phyloP scores from a whole-genome alignment of 2,888 invertebrate genomes.

The Tridacna gigas region DNA sequence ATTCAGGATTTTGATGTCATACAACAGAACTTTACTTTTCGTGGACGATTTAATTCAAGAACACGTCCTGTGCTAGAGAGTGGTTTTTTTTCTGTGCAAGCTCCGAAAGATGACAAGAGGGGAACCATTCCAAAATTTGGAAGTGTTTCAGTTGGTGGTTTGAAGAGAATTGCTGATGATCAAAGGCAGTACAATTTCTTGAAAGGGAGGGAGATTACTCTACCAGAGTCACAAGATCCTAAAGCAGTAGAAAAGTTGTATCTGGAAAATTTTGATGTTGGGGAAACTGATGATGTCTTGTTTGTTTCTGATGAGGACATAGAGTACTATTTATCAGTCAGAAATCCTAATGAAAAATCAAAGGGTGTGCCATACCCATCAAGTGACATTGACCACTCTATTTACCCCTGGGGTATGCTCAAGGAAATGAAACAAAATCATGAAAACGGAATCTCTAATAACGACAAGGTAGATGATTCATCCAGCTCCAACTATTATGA shows the following conservation, averaged over 20 bases:
- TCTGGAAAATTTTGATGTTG: slow-evolving; percentile 52
- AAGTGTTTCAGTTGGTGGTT: slow-evolving; percentile 35
- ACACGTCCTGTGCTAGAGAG: slow-evolving; percentile 63
- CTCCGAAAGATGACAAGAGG: slow-evolving; percentile 37
- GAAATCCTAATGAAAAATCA: slow-evolving; percentile 16
- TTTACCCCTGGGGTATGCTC: slow-evolving; percentile 47
- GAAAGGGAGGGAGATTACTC: slow-evolving; percentile 69
- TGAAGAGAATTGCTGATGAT: slow-evolving; percentile 37
- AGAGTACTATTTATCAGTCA: slow-evolving; percentile 54
- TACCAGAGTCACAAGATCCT: slow-evolving; percentile 58
- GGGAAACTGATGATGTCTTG: slow-evolving; percentile 57
- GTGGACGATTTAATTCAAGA: slow-evolving; percentile 51
- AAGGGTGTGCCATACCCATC: slow-evolving; percentile 58
- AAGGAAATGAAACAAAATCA: slow-evolving; percentile 30
- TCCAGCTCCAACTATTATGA: slow-evolving; percentile 61
- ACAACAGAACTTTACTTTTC: slow-evolving; percentile 74
- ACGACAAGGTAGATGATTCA: slow-evolving; percentile 48
- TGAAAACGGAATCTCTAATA: background rate
- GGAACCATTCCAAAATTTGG: slow-evolving; percentile 53
- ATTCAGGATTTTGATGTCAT: slow-evolving; percentile 54
- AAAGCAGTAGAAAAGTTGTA: slow-evolving; percentile 52
- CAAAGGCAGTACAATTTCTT: slow-evolving; percentile 58
- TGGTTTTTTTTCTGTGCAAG: slow-evolving; percentile 72
- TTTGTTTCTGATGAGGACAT: slow-evolving; percentile 43
- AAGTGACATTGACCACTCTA: slow-evolving; percentile 29